phyloP scores from a whole-genome alignment of 2,888 invertebrate genomes.

The Melieria omissa region DNA sequence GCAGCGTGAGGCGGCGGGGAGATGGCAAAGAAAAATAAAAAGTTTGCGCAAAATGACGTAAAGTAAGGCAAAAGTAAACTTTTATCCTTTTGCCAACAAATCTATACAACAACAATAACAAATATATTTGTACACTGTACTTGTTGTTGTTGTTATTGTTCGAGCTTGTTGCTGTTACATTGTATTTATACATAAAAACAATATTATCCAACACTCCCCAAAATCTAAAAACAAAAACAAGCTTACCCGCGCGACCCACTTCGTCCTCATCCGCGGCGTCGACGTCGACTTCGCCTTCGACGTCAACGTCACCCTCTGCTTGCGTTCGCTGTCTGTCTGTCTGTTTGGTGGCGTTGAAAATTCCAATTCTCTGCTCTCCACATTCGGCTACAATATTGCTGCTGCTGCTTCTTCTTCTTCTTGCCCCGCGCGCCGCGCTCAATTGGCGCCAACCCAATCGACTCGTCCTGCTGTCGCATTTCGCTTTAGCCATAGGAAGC shows the following conservation, averaged over 20 bases:
- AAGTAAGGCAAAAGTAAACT: constrained; percentile 27
- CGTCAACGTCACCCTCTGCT: too few species aligned
- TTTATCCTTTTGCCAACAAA: constrained; percentile 35
- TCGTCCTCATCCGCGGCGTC: too few species aligned
- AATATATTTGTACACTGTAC: constrained; percentile 12
- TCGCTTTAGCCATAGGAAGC: constrained; percentile 57
- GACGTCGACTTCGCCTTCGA: too few species aligned
- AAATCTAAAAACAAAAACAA: background rate
- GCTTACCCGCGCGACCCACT: too few species aligned
- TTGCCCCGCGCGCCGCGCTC: background rate
- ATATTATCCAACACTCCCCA: constrained; percentile 35
- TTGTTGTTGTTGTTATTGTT: constrained; percentile 13
- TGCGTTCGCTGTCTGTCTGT: too few species aligned
- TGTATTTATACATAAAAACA: constrained; percentile 7
- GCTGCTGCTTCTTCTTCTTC: constrained; percentile 39
- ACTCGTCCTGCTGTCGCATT: constrained; percentile 9
- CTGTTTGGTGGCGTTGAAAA: too few species aligned
- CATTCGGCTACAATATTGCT: too few species aligned
- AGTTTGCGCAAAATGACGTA: background rate
- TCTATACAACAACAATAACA: constrained; percentile 35
- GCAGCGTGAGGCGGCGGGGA: too few species aligned
- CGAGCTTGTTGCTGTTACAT: background rate
- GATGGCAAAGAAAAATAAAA: too few species aligned
- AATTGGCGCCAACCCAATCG: background rate
- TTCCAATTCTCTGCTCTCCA: too few species aligned